phyloP scores from a whole-genome alignment of 2,888 invertebrate species.

The Parasteatoda lunata region DNA sequence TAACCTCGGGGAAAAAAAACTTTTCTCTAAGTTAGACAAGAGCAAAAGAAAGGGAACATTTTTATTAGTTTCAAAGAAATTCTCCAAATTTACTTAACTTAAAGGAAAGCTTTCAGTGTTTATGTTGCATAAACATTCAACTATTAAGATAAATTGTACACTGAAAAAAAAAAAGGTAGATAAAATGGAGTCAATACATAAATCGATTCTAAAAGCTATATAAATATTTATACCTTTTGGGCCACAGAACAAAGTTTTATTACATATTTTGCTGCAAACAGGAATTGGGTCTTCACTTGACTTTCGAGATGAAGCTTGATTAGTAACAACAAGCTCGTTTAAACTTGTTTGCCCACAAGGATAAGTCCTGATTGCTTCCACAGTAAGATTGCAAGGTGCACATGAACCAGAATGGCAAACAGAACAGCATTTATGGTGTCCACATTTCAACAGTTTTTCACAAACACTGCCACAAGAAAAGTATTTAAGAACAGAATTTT shows the following conservation, averaged over 20 bases:
- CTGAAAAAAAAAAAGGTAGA: too few relatives aligned
- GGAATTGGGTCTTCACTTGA: conserved; percentile 88
- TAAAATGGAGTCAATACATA: too few relatives aligned
- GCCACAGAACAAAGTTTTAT: conserved; percentile 67
- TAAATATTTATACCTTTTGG: conserved; percentile 73
- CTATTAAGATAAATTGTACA: too few relatives aligned
- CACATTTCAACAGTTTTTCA: conserved; percentile 81
- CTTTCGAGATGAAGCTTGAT: conserved; percentile 75
- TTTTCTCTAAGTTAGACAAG: too few relatives aligned
- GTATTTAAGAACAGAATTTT: conserved; percentile 75
- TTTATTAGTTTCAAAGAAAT: too few relatives aligned
- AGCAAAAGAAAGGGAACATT: too few relatives aligned
- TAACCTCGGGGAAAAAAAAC: too few relatives aligned
- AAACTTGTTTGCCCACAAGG: conserved; percentile 84
- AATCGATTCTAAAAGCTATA: too few relatives aligned
- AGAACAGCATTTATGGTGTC: conserved; percentile 82
- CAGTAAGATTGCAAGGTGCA: conserved; percentile 79
- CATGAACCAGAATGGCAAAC: conserved; percentile 83
- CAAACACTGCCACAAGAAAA: conserved; percentile 84
- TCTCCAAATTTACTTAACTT: too few relatives aligned
- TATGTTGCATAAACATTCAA: too few relatives aligned
- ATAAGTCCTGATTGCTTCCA: conserved; percentile 81
- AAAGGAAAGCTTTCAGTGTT: too few relatives aligned
- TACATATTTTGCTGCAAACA: conserved; percentile 73
- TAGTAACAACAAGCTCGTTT: conserved; percentile 65